A percentile compares a stretch with the other conserved stretches of the same genome.
Evolutionary conservation across 2,888 invertebrate genomes (phyloP).

Genomic region (Oxyteleia sp.): DNA sequence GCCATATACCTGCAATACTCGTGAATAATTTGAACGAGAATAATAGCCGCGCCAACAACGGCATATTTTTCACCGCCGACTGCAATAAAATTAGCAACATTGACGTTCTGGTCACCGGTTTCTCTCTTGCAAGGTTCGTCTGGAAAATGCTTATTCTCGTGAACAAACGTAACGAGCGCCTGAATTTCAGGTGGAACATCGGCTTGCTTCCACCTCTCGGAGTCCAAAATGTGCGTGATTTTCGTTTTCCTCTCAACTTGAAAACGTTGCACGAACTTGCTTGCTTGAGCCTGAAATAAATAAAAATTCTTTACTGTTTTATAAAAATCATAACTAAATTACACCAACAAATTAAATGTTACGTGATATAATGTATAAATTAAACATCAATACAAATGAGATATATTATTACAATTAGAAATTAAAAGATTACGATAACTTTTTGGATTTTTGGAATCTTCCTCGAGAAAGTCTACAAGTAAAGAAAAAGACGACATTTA

Average conservation of each 20-base stretch:
- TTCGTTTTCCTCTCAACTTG: slow-evolving; percentile 96
- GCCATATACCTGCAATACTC: slow-evolving; percentile 95
- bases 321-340: no score
- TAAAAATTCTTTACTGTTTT: no score
- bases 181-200: slow-evolving; percentile 97
- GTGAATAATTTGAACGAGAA: slow-evolving; percentile 95
- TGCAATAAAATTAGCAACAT: slow-evolving; percentile 86
- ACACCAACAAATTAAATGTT: no score
- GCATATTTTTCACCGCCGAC: slow-evolving; percentile 92
- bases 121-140: slow-evolving; percentile 80
- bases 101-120: slow-evolving; percentile 83
- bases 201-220: slow-evolving; percentile 97
- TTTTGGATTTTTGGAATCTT: no score
- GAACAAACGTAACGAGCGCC: slow-evolving; percentile 89
- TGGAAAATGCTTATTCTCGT: slow-evolving; percentile 89
- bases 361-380: no score
- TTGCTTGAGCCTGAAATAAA: slow-evolving; percentile 91
- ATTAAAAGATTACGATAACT: no score
- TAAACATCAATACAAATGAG: no score
- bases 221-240: slow-evolving; percentile 94
- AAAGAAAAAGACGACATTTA: no score
- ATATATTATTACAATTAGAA: no score
- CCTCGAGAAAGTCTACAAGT: no score
- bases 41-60: slow-evolving; percentile 94
- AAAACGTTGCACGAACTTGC: slow-evolving; percentile 96